These are phyloP conservation scores for Choreutis nemorana DNA, from an alignment of 2,888 invertebrate species.

Conservation along the genomic window DNA sequence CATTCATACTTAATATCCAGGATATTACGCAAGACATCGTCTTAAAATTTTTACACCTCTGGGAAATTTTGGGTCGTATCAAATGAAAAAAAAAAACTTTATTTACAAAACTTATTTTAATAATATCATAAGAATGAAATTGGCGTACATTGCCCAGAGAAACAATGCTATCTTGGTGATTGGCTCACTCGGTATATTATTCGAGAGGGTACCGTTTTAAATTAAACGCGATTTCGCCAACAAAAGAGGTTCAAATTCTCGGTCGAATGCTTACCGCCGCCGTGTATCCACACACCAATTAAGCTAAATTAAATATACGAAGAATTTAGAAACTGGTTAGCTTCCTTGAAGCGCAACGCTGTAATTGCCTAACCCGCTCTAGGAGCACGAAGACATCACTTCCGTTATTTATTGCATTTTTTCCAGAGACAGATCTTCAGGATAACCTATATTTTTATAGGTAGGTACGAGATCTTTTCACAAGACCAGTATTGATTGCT, in stretches of 20 bases:
- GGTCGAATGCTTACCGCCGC: constrained; percentile 51
- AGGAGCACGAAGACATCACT: constrained; percentile 49
- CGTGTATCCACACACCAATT: constrained; percentile 58
- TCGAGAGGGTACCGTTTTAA: constrained; percentile 42
- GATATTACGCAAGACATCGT: too few species aligned
- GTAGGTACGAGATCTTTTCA: too few species aligned
- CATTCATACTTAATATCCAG: too few species aligned
- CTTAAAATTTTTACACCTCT: too few species aligned
- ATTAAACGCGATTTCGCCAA: constrained; percentile 43
- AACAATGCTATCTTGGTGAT: constrained; percentile 19
- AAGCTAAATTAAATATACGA: constrained; percentile 63
- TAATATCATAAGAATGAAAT: too few species aligned
- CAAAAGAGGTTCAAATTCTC: constrained; percentile 52
- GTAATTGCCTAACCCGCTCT: constrained; percentile 58
- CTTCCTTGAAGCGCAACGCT: constrained; percentile 63
- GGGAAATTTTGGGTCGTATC: too few species aligned
- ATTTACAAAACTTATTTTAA: too few species aligned
- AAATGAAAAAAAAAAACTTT: too few species aligned
- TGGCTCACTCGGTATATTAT: constrained; percentile 20
- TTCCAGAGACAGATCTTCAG: constrained; percentile 29
- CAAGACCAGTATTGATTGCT: too few species aligned
- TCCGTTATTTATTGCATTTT: constrained; percentile 47
- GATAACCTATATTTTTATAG: too few species aligned
- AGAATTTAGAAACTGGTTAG: constrained; percentile 65
- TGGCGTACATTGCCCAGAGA: constrained; percentile 11